These are phyloP conservation scores for Antennarius striatus DNA, from an alignment of 2,113 vertebrate species.

Conservation along the genomic window DNA sequence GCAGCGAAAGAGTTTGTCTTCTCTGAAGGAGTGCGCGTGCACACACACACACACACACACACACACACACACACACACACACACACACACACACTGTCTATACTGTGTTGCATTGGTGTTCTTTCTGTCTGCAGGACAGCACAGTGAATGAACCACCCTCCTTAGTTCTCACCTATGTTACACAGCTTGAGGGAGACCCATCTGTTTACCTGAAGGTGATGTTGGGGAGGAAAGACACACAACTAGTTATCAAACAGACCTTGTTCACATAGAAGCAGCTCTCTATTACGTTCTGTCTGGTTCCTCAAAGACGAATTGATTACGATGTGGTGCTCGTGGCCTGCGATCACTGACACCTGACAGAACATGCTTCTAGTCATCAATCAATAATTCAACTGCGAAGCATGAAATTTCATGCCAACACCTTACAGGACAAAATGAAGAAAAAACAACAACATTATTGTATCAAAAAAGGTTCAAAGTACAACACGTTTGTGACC, in stretches of 20 bases:
- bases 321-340: too few species aligned
- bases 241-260: neutral
- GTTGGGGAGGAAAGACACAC: neutral
- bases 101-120: neutral
- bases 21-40: constrained; percentile 74
- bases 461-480: too few species aligned
- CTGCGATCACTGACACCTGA: too few species aligned
- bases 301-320: too few species aligned
- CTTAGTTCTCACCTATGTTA: constrained; percentile 80
- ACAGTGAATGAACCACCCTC: neutral
- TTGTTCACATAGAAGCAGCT: too few species aligned
- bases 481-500: too few species aligned
- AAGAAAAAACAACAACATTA: too few species aligned
- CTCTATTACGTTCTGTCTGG: too few species aligned
- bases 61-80: constrained; percentile 11
- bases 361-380: too few species aligned
- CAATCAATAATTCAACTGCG: too few species aligned
- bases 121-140: neutral
- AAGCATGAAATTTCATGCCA: too few species aligned
- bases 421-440: too few species aligned
- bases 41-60: constrained; percentile 5
- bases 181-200: constrained; percentile 84
- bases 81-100: neutral
- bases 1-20: constrained; percentile 82
- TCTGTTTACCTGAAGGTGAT: constrained; percentile 83